Base-by-base conservation (phyloP, 2,113 vertebrate species). In the Seriola quinqueradiata region DNA sequence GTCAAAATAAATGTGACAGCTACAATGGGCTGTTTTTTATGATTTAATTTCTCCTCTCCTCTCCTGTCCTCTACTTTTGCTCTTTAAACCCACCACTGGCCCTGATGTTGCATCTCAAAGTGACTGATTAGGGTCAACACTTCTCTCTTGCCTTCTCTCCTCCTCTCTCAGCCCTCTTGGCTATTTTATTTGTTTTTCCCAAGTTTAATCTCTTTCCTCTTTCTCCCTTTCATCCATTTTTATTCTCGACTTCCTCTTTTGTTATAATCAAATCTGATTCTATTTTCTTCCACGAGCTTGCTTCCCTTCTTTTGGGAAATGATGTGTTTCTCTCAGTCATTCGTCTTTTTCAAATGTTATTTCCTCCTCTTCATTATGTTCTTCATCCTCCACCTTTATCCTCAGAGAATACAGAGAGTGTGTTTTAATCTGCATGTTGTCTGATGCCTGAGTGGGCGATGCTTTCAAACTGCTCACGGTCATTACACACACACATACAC, bases 391-490 rank as follows among this genome's bases (percentile, higher is more conserved):
- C 83, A 76, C 84, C 80, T 89, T 81, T 84, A 57, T 87, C 80
- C 78, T 87, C 54, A 28, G 79, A 81, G 82, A 60, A 69, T 67
- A 77, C 64, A 38, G 48, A 58, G 74, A 34, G 76, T 28, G 75
- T 68, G 75, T 73, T 81, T 68, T 90, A 87, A 90, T 93, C 88
- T 90, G 68, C 67, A 52, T 82, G 85, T 92, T 88, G 90, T 91
- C 86, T 91, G 75, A 88, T 86, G 71, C 77, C 76, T 84, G 89
- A 87, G 92, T 92, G 87, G 90, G 92, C 79, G 83, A 88, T 77
- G 79, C 72, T 85, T 82, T 88, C 78, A 83, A 86, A 90, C 80
- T 75, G 85, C 83, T 92, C 71, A 78, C 57, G 68, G 90, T 81
- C 84, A 89, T 87, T 85, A 70, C 57, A 70, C 72, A 64, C 70